Base-by-base conservation (phyloP, 2,797 vertebrate genomes). In the Tragopan temminckii region DNA sequence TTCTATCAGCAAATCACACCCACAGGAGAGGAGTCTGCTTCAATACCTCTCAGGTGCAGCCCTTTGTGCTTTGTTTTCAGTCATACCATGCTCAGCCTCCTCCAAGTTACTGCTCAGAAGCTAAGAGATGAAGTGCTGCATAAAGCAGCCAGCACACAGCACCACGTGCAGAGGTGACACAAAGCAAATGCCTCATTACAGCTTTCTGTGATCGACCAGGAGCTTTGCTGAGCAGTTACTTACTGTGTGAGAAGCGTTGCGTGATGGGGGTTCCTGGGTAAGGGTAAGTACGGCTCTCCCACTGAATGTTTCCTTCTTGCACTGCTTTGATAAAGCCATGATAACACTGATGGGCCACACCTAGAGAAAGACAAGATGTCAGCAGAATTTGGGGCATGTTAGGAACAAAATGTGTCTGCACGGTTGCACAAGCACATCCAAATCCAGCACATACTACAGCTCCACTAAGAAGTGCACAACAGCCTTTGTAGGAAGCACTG, bases 221-320 rank as follows among this genome's bases (percentile, higher is more conserved):
- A 72, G 63, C 25, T 33, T 17, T 50, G 55, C 59, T 29, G 23
- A 7, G 53, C 3, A 35, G 58, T 29, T 74, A 98, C 99, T 99
- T 94, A 99, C 99, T 99, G 98, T 99, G 99, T 5, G 99, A 99
- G 97, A 99, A 99, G 87, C 99, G 99, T 80, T 99, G 99, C 5
- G 99, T 99, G 95, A 99, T 99, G 7, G 99, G 99, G n/a, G 99
- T 99, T 95, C 99, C 99, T 1, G 99, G 99, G 93, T 99, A 99
- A n/a, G 99, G 99, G 81, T 99, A 99, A 7, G 99, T 99, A 53
- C 99, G 99, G 96, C 99, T 99, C 97, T 99, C 99, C 99, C 99
- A 99, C 95, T 99, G 99, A 85, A 99, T 99, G 85, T 99, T 99
- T 90, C 99, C 99, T 83, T 99, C 99, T 95, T 99, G 99, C 90